Evolutionary conservation across 2,797 vertebrate species (phyloP), one percentile per base, ranked within the genome.

Genomic region (Halcyon chelicuti): DNA sequence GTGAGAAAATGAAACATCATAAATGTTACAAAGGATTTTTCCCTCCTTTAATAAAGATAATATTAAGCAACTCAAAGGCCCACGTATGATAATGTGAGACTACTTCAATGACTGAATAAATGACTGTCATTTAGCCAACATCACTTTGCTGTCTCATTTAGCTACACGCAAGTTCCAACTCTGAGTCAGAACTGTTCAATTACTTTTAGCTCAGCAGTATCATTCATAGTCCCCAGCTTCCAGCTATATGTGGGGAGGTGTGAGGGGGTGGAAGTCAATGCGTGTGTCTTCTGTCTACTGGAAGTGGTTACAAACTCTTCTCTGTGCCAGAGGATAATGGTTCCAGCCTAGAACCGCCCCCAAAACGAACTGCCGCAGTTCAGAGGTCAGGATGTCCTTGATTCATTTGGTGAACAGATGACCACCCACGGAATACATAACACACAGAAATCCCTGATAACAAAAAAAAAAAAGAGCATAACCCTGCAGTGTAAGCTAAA

Each of bases 181-280:
- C 47, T 92, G 86, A 93, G 67, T 93, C 92, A 96, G 80, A 95
- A 49, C 23, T 39, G 28, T 66, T 84, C 83, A 76, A 74, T 82
- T 91, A 89, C 40, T 92, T 91, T 91, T 61, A 81, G 73, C 0
- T 2, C 40, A 29, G 54, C 52, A 63, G 37, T 5, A 85, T 63
- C 88, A 90, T 91, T 95, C 90, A 77, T 21, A 88, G 75, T 55
- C 31, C 57, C 67, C 9, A 4, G 12, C 76, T 83, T 77, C 72
- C 78, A 88, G 88, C 57, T 23, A 19, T 49, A 68, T 4, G 44
- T 7, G 1, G 40, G 80, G 83, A 88, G 58, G 57, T 12, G 42
- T 68, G 90, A 85, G 91, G 81, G 93, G 93, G 85, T 74, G 85
- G 88, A 88, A 85, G 88, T 77, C 55, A 5, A 13, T 42, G 62